Percentiles rank a stretch among this genome's conserved stretches.
phyloP scores from a whole-genome alignment of 2,888 invertebrate species.

The Pasiphila rectangulata region DNA sequence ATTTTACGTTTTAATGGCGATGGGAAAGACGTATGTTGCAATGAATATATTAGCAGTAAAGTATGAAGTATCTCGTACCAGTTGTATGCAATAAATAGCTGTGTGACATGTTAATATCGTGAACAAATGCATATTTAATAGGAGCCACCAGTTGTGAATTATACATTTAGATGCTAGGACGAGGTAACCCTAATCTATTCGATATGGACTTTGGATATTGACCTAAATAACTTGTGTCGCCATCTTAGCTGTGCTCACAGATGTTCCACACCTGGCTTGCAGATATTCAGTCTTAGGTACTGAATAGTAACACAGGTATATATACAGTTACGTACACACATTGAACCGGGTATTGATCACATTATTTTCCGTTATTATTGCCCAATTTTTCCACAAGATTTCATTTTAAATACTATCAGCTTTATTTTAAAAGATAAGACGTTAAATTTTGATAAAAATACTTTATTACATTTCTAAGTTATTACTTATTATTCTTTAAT shows the following conservation, averaged over 20 bases:
- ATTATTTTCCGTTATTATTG: no score
- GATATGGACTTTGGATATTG: constrained; percentile 28
- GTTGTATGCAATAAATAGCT: constrained; percentile 60
- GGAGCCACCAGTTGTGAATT: constrained; percentile 38
- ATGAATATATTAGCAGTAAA: constrained; percentile 79
- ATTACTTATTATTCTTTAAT: no score
- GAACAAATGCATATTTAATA: constrained; percentile 60
- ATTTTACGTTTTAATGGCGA: constrained; percentile 69
- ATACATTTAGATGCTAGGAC: constrained; percentile 30
- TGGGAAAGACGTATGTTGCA: constrained; percentile 71
- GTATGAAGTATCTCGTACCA: constrained; percentile 51
- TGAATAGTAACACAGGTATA: neutral
- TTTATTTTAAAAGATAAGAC: no score
- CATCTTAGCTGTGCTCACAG: neutral
- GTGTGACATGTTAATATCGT: constrained; percentile 65
- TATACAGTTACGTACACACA: no score
- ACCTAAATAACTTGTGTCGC: constrained; percentile 22
- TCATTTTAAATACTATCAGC: no score
- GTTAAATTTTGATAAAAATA: no score
- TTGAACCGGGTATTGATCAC: no score
- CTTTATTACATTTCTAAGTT: no score
- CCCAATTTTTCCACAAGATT: no score
- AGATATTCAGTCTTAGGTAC: neutral
- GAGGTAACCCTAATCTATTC: constrained; percentile 32
- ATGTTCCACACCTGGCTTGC: neutral